A percentile compares a stretch with the other conserved stretches of the same genome.
phyloP scores from a whole-genome alignment of 2,797 vertebrate species.

The Typhlichthys eigenmanni region DNA sequence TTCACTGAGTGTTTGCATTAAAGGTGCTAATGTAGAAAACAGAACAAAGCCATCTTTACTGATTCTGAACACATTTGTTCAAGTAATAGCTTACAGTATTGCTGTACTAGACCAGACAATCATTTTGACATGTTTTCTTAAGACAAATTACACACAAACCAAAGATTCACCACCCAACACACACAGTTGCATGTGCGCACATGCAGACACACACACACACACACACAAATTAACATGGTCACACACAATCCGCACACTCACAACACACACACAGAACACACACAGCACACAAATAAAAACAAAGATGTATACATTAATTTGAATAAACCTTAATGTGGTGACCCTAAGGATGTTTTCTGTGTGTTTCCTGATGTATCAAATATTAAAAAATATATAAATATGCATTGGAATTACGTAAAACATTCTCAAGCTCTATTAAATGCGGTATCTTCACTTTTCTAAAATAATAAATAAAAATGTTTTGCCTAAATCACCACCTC shows the following conservation, averaged over 20 bases:
- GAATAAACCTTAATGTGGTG: conserved; percentile 67
- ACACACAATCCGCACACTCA: no score
- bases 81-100: conserved; percentile 41
- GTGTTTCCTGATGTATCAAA: conserved; percentile 5
- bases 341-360: conserved; percentile 46
- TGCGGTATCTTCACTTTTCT: no score
- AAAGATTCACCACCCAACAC: not conserved
- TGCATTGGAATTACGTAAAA: no score
- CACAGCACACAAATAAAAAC: not conserved
- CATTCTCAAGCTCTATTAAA: no score
- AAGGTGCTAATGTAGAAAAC: conserved; percentile 66
- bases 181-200: conserved; percentile 1
- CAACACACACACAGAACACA: no score
- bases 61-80: conserved; percentile 37
- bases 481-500: no score
- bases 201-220: conserved; percentile 8
- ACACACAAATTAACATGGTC: not conserved
- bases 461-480: no score
- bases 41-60: conserved; percentile 42
- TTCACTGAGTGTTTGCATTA: conserved; percentile 54
- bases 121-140: conserved; percentile 18
- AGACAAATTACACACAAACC: no score
- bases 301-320: conserved; percentile 53
- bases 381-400: no score
- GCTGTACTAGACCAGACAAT: conserved; percentile 29